Percentiles rank a stretch among this genome's conserved stretches.
Evolutionary conservation across 2,888 invertebrate species (phyloP).

Genomic region (Thyatira batis): DNA sequence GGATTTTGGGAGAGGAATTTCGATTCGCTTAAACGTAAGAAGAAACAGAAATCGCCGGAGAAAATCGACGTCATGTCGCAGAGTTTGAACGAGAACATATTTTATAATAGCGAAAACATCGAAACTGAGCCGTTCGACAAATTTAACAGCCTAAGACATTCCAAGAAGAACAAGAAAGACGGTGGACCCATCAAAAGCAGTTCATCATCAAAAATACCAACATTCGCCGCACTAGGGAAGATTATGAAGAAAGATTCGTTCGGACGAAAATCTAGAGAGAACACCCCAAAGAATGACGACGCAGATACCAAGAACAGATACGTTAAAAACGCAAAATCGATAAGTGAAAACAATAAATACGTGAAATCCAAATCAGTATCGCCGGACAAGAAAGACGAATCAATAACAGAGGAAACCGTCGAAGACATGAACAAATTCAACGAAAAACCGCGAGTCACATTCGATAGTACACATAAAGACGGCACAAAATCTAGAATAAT

Average conservation of each 20-base stretch:
- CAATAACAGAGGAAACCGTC: slow-evolving; percentile 55
- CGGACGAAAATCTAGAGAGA: slow-evolving; percentile 59
- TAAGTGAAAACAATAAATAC: slow-evolving; percentile 67
- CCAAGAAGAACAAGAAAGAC: slow-evolving; percentile 65
- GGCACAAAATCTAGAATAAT: slow-evolving; percentile 37
- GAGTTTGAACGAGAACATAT: slow-evolving; percentile 79
- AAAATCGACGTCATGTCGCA: slow-evolving; percentile 79
- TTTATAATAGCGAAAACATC: slow-evolving; percentile 74
- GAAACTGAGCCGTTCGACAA: slow-evolving; percentile 72
- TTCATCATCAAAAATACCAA: slow-evolving; percentile 76
- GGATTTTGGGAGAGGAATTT: slow-evolving; percentile 81
- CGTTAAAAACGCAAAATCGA: slow-evolving; percentile 66
- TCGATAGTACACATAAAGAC: slow-evolving; percentile 25
- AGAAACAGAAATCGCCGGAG: slow-evolving; percentile 69
- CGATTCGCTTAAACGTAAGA: slow-evolving; percentile 76
- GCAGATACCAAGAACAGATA: slow-evolving; percentile 57
- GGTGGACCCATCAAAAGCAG: slow-evolving; percentile 64
- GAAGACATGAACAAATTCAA: slow-evolving; percentile 25
- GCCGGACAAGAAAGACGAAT: slow-evolving; percentile 60
- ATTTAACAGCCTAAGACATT: slow-evolving; percentile 71
- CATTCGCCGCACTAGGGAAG: slow-evolving; percentile 75
- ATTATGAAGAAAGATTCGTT: slow-evolving; percentile 78
- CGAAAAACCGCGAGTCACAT: slow-evolving; percentile 30
- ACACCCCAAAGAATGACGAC: slow-evolving; percentile 46
- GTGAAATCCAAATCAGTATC: slow-evolving; percentile 69